These are phyloP conservation scores for Coreoperca whiteheadi DNA, from an alignment of 2,113 vertebrate genomes.

Conservation along the genomic window DNA sequence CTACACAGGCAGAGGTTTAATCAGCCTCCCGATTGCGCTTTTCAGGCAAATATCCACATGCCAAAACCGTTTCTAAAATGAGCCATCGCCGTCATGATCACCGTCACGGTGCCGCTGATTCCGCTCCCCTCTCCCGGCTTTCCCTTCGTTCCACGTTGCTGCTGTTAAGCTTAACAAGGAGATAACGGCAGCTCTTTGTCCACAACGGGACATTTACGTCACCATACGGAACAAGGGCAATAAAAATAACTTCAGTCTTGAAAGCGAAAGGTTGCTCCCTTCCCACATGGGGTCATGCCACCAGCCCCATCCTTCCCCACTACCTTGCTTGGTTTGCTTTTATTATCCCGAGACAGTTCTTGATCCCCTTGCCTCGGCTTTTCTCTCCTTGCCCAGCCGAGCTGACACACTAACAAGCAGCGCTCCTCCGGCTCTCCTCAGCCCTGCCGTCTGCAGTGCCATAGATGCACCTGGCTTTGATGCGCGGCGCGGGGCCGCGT, in stretches of 20 bases:
- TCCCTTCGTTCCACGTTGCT: conserved; percentile 3
- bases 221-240: neutral
- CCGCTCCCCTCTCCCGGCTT: neutral
- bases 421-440: conserved; percentile 31
- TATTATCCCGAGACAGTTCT: conserved; percentile 26
- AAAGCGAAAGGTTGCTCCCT: neutral
- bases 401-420: conserved; percentile 69
- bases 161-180: conserved; percentile 9
- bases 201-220: conserved; percentile 35
- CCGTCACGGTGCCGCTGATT: neutral
- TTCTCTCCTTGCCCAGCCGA: conserved; percentile 19
- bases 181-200: conserved; percentile 35
- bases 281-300: neutral
- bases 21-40: conserved; percentile 21
- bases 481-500: conserved; percentile 58
- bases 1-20: conserved; percentile 23
- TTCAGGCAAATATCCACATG: conserved; percentile 20
- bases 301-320: neutral
- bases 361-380: conserved; percentile 48
- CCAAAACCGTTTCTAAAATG: neutral
- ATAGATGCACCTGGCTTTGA: conserved; percentile 74
- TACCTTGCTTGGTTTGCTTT: conserved; percentile 29
- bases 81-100: neutral
- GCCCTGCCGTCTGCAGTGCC: conserved; percentile 19
- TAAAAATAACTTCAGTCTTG: conserved; percentile 21